These are phyloP conservation scores for Amphipoea oculea DNA, from an alignment of 2,888 invertebrate genomes.

Conservation along the genomic window DNA sequence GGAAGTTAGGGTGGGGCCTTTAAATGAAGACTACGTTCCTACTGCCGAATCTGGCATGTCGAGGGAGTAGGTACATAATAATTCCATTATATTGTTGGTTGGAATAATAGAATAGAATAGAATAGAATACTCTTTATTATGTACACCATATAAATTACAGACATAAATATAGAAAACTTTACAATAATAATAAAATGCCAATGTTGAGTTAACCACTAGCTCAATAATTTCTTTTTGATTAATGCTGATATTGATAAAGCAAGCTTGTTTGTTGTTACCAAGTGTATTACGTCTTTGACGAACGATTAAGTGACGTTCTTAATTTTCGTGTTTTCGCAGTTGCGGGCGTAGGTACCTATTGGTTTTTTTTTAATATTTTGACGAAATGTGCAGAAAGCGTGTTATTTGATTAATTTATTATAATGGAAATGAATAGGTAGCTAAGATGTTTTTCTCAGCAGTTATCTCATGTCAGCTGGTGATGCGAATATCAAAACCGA, in stretches of 20 bases:
- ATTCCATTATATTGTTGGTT: conserved; percentile 48
- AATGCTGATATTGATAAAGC: conserved; percentile 39
- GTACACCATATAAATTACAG: too few relatives aligned
- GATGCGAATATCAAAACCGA: conserved; percentile 46
- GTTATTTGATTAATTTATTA: conserved; percentile 16
- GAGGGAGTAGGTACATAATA: background rate
- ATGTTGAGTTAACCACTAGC: conserved; percentile 69
- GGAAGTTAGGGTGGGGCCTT: conserved; percentile 32
- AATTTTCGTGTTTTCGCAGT: conserved; percentile 5
- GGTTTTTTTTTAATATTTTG: background rate
- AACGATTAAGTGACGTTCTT: conserved; percentile 21
- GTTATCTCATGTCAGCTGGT: conserved; percentile 44
- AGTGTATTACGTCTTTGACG: conserved; percentile 3
- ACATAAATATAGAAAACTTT: too few relatives aligned
- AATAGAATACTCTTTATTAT: too few relatives aligned
- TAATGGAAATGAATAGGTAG: conserved; percentile 3
- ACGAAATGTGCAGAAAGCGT: background rate
- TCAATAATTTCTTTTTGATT: conserved; percentile 70
- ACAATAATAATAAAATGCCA: too few relatives aligned
- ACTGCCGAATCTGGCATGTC: conserved; percentile 17
- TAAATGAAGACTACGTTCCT: conserved; percentile 22
- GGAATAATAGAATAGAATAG: too few relatives aligned
- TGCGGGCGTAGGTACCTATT: background rate
- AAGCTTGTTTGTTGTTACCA: conserved; percentile 27
- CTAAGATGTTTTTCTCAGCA: conserved; percentile 29